Conservation (phyloP, 2,113 vertebrate species). For the Azemiops feae region DNA sequence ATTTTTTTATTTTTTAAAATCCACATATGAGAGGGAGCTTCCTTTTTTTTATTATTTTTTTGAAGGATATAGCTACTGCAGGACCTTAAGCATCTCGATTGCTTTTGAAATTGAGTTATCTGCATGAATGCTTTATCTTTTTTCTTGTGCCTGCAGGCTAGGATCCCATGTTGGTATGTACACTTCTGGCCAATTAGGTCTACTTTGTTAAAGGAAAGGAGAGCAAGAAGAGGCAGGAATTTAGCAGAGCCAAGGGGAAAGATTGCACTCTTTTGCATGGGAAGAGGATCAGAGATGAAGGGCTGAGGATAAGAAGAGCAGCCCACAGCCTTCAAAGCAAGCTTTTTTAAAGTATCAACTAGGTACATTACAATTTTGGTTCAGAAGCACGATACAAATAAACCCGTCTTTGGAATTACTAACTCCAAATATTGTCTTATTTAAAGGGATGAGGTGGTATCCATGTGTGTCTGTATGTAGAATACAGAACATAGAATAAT, state of each 20-base stretch:
- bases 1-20: neutral
- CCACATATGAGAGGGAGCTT: neutral
- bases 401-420: conserved; percentile 66
- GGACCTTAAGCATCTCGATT: neutral
- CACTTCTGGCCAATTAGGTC: conserved; percentile 66
- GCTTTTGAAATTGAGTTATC: neutral
- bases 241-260: conserved; percentile 42
- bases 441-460: conserved; percentile 37
- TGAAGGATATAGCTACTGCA: neutral
- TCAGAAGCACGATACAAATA: conserved; percentile 48
- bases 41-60: no score
- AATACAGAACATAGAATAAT: no score
- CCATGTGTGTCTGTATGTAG: no score
- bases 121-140: neutral
- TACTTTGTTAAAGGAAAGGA: conserved; percentile 2
- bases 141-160: conserved; percentile 49
- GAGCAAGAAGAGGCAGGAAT: accelerated
- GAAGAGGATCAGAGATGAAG: conserved; percentile 32
- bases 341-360: conserved; percentile 51
- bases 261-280: conserved; percentile 49
- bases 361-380: conserved; percentile 56
- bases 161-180: conserved; percentile 71
- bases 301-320: conserved; percentile 50
- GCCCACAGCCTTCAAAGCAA: conserved; percentile 34
- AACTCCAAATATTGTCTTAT: conserved; percentile 56